Conservation (phyloP, 2,797 vertebrate species). For the Etheostoma perlongum region DNA sequence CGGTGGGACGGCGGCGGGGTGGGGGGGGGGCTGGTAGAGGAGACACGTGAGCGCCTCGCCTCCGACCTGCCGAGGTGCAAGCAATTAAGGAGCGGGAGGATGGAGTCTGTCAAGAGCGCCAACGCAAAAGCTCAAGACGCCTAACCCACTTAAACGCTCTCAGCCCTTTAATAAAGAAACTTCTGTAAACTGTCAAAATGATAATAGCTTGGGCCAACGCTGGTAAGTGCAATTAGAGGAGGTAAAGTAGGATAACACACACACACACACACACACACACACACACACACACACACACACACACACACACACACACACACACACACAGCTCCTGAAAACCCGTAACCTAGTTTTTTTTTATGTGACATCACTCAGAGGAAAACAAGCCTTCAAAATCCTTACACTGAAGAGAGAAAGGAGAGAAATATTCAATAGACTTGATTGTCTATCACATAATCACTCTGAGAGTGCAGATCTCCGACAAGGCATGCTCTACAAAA, state of each 20-base stretch:
- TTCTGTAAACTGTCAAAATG: slow-evolving; percentile 83
- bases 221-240: slow-evolving; percentile 79
- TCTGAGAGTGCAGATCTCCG: too few relatives aligned
- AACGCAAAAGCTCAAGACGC: slow-evolving; percentile 78
- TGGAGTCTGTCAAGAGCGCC: slow-evolving; percentile 69
- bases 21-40: neutral
- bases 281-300: slow-evolving; percentile 37
- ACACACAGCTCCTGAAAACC: slow-evolving; percentile 30
- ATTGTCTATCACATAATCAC: too few relatives aligned
- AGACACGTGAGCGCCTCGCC: slow-evolving; percentile 53
- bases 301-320: slow-evolving; percentile 29
- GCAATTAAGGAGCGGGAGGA: slow-evolving; percentile 79
- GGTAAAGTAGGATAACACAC: slow-evolving; percentile 66
- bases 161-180: slow-evolving; percentile 79
- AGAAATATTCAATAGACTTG: too few relatives aligned
- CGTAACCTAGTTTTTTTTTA: slow-evolving; percentile 41
- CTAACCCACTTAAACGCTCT: slow-evolving; percentile 82
- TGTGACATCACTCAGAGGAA: slow-evolving; percentile 6
- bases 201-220: slow-evolving; percentile 72
- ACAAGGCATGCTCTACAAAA: too few relatives aligned
- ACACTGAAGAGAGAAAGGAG: too few relatives aligned
- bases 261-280: slow-evolving; percentile 31
- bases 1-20: slow-evolving; percentile 49
- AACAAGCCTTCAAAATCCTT: neutral
- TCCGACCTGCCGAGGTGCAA: slow-evolving; percentile 79